Evolutionary conservation across 2,888 invertebrate species (phyloP), one percentile per base, ranked within the genome.

Genomic region (Athrips mouffetella): DNA sequence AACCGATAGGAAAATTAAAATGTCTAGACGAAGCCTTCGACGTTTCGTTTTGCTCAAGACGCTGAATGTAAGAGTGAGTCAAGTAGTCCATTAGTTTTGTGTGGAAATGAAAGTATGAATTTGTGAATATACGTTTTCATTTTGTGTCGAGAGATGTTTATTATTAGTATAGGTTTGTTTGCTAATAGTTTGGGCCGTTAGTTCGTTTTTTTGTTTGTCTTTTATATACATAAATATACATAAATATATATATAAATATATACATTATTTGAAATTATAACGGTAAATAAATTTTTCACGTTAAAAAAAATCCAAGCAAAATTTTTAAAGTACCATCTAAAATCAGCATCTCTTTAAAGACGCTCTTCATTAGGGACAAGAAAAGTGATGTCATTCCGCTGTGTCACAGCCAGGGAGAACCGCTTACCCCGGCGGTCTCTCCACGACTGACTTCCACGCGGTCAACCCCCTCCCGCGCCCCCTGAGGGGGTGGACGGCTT

Each of bases 341-440:
- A 64, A 65, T 65, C 66, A 72, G 70, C 73, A 71, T 73, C 71
- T 67, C 68, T 73, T 74, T 68, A 70, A 65, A 84, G 84, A 82
- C 80, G 82, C 80, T 84, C 84, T 88, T 88, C 86, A 87, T 87
- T 87, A 87, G 84, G 80, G 82, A 83, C 84, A 86, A 85, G 86
- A 85, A 84, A 85, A 85, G 85, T 86, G 84, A 84, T 86, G 85
- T 87, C 85, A 85, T 87, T 79, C 76, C 75, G 77, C 75, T 82
- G 85, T 84, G 81, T 80, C 82, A 80, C 78, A 76, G 82, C 69
- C 53, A 66, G 77, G 86, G 83, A 75, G 82, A 73, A 78, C 74
- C 63, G 71, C 63, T 57, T 79, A 82, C 82, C 82, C 82, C 70
- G 73, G 70, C 70, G 83, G 79, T 70, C 82, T 76, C 75, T 67